These are phyloP conservation scores for Athetis lepigone DNA, from an alignment of 2,888 invertebrate species.

Conservation along the genomic window DNA sequence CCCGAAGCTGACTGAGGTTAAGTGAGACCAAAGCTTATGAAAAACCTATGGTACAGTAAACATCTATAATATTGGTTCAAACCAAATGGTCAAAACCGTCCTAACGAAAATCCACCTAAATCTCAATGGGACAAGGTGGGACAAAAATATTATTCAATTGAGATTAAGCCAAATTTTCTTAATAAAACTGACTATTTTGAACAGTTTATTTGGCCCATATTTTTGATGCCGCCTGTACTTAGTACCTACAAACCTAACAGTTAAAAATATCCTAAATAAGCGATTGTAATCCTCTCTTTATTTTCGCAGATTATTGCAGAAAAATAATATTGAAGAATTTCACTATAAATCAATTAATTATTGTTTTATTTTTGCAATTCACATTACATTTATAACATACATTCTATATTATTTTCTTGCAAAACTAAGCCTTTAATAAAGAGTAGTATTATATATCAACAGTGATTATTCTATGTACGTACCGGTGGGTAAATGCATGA, in stretches of 20 bases:
- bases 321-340: conserved; percentile 21
- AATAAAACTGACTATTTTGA: neutral
- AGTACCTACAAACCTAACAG: conserved; percentile 17
- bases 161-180: neutral
- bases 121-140: no score
- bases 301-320: conserved; percentile 9
- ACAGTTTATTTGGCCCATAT: neutral
- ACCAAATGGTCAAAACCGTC: neutral
- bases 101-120: neutral
- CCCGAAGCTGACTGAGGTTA: conserved; percentile 71
- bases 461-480: conserved; percentile 54
- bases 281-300: conserved; percentile 1
- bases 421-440: neutral
- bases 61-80: neutral
- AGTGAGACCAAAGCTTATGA: conserved; percentile 60
- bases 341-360: no score
- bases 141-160: neutral
- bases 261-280: conserved; percentile 25
- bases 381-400: neutral
- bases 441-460: neutral
- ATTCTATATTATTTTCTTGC: no score
- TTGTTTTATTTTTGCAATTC: neutral
- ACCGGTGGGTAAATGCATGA: conserved; percentile 92
- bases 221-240: neutral
- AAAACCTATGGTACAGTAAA: conserved; percentile 23